A percentile compares a stretch with the other conserved stretches of the same genome.
phyloP scores from a whole-genome alignment of 2,888 invertebrate genomes.

The Endomychus coccineus region DNA sequence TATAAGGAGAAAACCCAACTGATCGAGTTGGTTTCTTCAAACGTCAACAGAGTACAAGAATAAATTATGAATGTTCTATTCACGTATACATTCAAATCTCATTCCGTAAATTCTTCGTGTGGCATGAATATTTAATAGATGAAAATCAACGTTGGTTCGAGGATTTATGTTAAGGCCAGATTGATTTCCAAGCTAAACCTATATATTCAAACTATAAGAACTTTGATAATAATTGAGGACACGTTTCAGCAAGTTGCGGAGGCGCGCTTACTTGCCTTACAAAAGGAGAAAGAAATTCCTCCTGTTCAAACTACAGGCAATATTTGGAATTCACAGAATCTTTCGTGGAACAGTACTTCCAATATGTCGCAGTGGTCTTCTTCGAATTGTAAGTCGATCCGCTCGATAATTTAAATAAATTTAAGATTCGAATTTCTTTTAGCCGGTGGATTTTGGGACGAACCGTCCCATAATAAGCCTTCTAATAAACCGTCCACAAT shows the following conservation, averaged over 20 bases:
- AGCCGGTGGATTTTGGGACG: constrained; percentile 41
- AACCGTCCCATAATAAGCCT: constrained; percentile 23
- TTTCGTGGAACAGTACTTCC: constrained; percentile 45
- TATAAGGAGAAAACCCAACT: too few relatives aligned
- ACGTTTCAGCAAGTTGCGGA: constrained; percentile 37
- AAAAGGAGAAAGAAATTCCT: constrained; percentile 51
- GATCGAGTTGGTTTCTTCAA: too few relatives aligned
- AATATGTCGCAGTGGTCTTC: constrained; percentile 32
- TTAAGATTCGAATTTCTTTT: constrained; percentile 11
- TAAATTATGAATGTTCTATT: too few relatives aligned
- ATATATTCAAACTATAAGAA: too few relatives aligned
- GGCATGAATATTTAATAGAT: too few relatives aligned
- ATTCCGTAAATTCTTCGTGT: too few relatives aligned
- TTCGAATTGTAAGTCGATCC: constrained; percentile 25
- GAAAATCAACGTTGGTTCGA: too few relatives aligned
- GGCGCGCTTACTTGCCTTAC: constrained; percentile 42
- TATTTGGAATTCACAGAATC: constrained; percentile 51
- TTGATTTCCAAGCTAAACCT: too few relatives aligned
- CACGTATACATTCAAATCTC: too few relatives aligned
- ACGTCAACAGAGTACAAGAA: too few relatives aligned
- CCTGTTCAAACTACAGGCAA: constrained; percentile 49
- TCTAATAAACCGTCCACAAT: constrained; percentile 38
- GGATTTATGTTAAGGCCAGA: too few relatives aligned
- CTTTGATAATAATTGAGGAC: too few relatives aligned
- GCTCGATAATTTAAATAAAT: neutral